Conservation (phyloP, 2,113 vertebrate species). For the Hemichromis elongatus region DNA sequence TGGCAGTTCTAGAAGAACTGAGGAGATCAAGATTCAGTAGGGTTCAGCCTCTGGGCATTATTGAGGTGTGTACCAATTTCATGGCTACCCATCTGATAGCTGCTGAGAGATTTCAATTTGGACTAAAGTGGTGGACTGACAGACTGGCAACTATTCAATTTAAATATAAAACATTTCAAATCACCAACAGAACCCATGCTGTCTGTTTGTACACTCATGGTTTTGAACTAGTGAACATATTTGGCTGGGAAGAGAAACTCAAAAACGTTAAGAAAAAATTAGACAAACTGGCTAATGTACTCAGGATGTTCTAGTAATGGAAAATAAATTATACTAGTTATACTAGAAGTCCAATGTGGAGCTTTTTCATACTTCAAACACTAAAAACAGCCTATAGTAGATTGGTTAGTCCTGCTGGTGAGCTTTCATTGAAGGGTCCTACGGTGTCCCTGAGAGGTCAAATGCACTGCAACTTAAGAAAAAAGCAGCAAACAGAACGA, state of each 20-base stretch:
- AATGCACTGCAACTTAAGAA: not conserved
- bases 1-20: not conserved
- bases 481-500: not conserved
- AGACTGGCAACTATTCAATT: not conserved
- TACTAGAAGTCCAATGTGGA: not conserved
- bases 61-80: not conserved
- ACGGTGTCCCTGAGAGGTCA: not conserved
- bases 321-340: not conserved
- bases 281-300: not conserved
- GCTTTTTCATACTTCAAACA: not conserved
- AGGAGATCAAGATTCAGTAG: not conserved
- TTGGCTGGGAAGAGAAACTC: not conserved
- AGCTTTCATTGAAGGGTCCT: not conserved
- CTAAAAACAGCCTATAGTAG: not conserved
- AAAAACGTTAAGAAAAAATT: not conserved
- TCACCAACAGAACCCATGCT: not conserved
- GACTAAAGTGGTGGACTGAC: not conserved
- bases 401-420: not conserved
- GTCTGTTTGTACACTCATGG: not conserved
- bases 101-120: not conserved
- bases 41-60: not conserved
- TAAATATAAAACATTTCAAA: not conserved
- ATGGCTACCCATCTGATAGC: not conserved
- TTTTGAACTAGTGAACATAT: not conserved
- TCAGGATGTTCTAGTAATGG: not conserved